Base-by-base conservation (phyloP, 2,113 vertebrate species). In the Rhodinocichla rosea region DNA sequence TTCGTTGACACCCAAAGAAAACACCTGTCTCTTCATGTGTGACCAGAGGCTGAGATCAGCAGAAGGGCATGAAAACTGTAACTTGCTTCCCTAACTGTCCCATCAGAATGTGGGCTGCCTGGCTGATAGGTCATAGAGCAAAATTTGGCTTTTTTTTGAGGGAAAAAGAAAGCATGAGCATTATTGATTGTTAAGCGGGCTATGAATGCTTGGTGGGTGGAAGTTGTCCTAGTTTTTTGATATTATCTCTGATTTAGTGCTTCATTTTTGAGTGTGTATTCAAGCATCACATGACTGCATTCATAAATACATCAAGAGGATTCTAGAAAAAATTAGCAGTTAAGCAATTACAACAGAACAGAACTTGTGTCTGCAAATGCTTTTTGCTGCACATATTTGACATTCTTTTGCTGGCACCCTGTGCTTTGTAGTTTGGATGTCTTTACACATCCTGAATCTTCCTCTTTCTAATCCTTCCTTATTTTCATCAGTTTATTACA, bases 361-460 rank as follows among this genome's bases (percentile, higher is more conserved):
- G 60, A 87, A 92, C 10, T 83, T 94, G 49, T 47, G 69, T 83
- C 68, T 74, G 68, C 39, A 95, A 95, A 69, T 84, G 45, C 16
- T 71, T 89, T 95, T 96, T 92, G 47, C 56, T 62, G 60, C 73
- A 71, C 18, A n/a, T 88, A 78, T 96, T 95, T 93, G 44, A 71
- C 56, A 70, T 94, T 81, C n/a, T 85, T 81, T 84, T 65, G 52
- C 90, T 94, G 52, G 60, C 74, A 85, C 33, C 3, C 44, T 28
- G 15, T 75, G 42, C 55, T 86, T 86, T 88, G 60, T 94, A 83
- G n/a, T 78, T 74, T 90, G 50, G 23, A 69, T 91, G 27, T 59
- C 79, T 90, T 73, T 86, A 70, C 33, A 74, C 15, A 88, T 80
- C 13, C 57, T 73, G 44, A 84, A 87, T 92, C 40, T 84, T n/a